These are phyloP conservation scores for Petrophora chlorosata DNA, from an alignment of 2,888 invertebrate genomes.

Conservation along the genomic window DNA sequence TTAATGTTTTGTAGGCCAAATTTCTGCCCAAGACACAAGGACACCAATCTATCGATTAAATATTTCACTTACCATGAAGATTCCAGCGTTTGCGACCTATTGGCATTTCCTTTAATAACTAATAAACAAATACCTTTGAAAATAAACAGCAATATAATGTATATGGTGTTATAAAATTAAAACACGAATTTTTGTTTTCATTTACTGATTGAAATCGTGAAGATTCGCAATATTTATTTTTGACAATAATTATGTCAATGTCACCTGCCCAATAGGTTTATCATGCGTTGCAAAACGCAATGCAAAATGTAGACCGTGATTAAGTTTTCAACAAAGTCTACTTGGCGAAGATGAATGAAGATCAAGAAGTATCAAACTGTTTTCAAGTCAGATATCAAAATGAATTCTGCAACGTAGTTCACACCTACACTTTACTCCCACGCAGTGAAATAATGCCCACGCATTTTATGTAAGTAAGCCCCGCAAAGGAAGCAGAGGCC, in stretches of 20 bases:
- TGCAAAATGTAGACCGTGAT: not conserved
- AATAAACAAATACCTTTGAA: conserved; percentile 21
- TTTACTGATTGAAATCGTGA: not conserved
- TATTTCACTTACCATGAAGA: conserved; percentile 85
- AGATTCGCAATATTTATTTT: not conserved
- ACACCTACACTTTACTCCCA: conserved; percentile 13
- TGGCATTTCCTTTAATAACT: conserved; percentile 63
- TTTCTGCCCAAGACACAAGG: conserved; percentile 11
- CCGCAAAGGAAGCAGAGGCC: conserved; percentile 3
- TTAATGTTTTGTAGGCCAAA: not conserved
- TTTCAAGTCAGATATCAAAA: no score
- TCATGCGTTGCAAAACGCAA: no score
- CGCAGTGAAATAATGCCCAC: conserved; percentile 1
- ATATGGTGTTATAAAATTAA: no score
- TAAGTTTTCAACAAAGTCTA: not conserved
- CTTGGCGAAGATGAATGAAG: no score
- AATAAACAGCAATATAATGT: conserved; percentile 14
- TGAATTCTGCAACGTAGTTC: no score
- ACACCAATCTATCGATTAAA: conserved; percentile 20
- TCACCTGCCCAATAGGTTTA: not conserved
- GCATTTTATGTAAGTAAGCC: no score
- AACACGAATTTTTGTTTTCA: conserved; percentile 10
- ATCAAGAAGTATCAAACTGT: no score
- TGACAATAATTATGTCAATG: conserved; percentile 13
- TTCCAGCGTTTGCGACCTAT: conserved; percentile 90